Conservation (phyloP, 2,888 invertebrate genomes). For the Chloroclysta siterata region DNA sequence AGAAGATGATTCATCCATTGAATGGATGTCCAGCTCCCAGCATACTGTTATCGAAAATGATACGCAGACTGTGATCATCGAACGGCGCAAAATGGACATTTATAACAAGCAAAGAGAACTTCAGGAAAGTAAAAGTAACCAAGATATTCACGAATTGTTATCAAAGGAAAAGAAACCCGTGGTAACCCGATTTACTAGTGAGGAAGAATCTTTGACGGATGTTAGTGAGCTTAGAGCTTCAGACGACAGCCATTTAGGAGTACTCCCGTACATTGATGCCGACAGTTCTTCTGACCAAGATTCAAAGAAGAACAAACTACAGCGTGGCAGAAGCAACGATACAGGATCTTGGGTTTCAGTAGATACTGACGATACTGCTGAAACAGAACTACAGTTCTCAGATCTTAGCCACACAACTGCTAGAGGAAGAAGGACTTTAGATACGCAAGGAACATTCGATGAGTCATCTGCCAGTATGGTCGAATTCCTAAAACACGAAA, state of each 20-base stretch:
- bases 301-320: slow-evolving; percentile 60
- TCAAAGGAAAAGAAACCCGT: slow-evolving; percentile 75
- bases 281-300: slow-evolving; percentile 83
- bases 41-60: slow-evolving; percentile 80
- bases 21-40: slow-evolving; percentile 78
- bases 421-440: slow-evolving; percentile 62
- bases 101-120: slow-evolving; percentile 84
- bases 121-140: slow-evolving; percentile 69
- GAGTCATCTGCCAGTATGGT: slow-evolving; percentile 83
- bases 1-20: slow-evolving; percentile 79
- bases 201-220: slow-evolving; percentile 89
- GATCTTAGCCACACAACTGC: slow-evolving; percentile 70
- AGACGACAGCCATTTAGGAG: slow-evolving; percentile 78
- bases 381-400: slow-evolving; percentile 84
- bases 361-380: slow-evolving; percentile 88
- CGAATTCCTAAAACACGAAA: slow-evolving; percentile 78
- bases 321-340: slow-evolving; percentile 87
- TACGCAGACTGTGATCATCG: slow-evolving; percentile 86
- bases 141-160: slow-evolving; percentile 65
- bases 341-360: slow-evolving; percentile 88
- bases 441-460: slow-evolving; percentile 86
- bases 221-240: slow-evolving; percentile 86
- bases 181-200: slow-evolving; percentile 84
- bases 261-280: slow-evolving; percentile 81
- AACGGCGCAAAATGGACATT: slow-evolving; percentile 86